Evolutionary conservation across 2,888 invertebrate species (phyloP).

Genomic region (Blomia tropicalis): DNA sequence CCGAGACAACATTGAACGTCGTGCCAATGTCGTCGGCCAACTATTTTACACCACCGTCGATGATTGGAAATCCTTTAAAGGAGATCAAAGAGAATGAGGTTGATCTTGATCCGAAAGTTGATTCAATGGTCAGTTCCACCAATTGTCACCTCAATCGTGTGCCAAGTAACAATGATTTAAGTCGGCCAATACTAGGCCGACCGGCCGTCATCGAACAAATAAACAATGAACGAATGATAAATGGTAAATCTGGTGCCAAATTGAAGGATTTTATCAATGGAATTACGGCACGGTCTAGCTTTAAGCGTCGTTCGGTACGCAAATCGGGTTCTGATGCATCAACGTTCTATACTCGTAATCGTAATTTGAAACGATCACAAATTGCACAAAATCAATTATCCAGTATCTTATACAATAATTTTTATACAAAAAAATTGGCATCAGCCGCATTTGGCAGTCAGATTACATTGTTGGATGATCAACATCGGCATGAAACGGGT

Average conservation of each 20-base stretch:
- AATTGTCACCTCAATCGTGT: not conserved
- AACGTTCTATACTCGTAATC: not conserved
- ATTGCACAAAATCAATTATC: slow-evolving; percentile 11
- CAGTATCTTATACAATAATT: slow-evolving; percentile 9
- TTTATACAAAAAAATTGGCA: slow-evolving; percentile 4
- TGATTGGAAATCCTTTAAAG: not conserved
- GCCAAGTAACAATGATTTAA: not conserved
- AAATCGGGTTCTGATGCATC: slow-evolving; percentile 10
- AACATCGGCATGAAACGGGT: not conserved
- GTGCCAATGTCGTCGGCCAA: not conserved
- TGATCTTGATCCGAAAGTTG: not conserved
- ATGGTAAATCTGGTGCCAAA: not conserved
- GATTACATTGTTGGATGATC: slow-evolving; percentile 1
- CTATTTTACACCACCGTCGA: not conserved
- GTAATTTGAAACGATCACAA: slow-evolving; percentile 12
- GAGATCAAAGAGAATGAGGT: not conserved
- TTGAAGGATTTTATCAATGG: not conserved
- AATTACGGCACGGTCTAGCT: slow-evolving; percentile 3
- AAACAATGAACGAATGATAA: not conserved
- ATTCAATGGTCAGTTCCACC: not conserved
- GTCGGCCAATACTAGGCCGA: not conserved
- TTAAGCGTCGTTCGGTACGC: slow-evolving; percentile 3
- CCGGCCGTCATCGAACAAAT: too few relatives aligned
- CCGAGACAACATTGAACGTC: slow-evolving; percentile 5
- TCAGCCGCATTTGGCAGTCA: slow-evolving; percentile 5